A percentile compares a stretch with the other conserved stretches of the same genome.
Conservation (phyloP, 2,113 vertebrate species). For the Halichoerus grypus region DNA sequence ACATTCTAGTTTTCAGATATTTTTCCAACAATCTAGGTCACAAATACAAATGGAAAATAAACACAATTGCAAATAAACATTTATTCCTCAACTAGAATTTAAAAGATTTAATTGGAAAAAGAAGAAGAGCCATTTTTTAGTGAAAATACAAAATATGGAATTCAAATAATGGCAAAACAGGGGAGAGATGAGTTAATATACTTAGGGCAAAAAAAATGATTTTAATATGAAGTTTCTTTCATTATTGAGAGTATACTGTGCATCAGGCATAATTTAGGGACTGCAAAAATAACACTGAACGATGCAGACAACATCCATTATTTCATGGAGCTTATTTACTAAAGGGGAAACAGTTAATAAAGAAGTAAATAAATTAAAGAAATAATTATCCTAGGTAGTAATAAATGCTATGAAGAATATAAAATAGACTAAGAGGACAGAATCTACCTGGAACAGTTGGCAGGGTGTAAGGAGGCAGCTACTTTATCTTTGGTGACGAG, state of each 20-base stretch:
- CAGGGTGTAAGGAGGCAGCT: not conserved
- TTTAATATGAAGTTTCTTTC: conserved; percentile 36
- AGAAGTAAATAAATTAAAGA: conserved; percentile 31
- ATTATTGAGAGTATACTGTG: not conserved
- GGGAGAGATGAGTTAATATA: not conserved
- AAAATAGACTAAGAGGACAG: not conserved
- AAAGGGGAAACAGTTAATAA: not conserved
- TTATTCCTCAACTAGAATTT: conserved; percentile 50
- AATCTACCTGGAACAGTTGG: not conserved
- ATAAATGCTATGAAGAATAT: not conserved
- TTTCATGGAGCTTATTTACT: conserved; percentile 47
- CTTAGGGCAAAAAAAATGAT: not conserved
- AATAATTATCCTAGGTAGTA: not conserved
- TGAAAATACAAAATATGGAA: not conserved
- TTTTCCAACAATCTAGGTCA: conserved; percentile 36
- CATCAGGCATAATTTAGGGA: not conserved
- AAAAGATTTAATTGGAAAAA: conserved; percentile 60
- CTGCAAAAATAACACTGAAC: conserved; percentile 20
- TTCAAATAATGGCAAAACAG: not conserved
- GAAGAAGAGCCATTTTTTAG: conserved; percentile 13
- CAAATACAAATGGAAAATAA: conserved; percentile 72
- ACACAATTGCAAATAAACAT: conserved; percentile 37
- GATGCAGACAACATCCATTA: not conserved
- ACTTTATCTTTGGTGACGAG: not conserved
- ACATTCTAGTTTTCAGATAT: conserved; percentile 57